Evolutionary conservation across 2,888 invertebrate genomes (phyloP), one percentile per base, ranked within the genome.

Genomic region (Seira sanloemensis): DNA sequence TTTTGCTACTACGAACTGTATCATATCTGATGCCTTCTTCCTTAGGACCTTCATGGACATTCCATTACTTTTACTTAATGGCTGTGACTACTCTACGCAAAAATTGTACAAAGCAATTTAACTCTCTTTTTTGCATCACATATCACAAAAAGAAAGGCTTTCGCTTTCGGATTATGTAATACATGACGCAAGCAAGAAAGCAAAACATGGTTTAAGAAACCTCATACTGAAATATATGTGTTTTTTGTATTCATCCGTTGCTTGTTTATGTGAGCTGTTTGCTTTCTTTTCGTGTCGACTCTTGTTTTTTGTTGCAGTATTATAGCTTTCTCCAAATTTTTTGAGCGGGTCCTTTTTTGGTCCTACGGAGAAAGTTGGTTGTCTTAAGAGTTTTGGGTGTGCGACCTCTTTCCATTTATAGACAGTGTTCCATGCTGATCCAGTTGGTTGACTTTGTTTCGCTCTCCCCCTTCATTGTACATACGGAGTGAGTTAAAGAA

Each of bases 371-470:
- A 54, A 50, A 50, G 23, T 67, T 21, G 66, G 66, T 12, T 66
- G 2, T 19, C 4, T 23, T 21, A 12, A 18, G 5, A n/a, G 5
- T 62, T n/a, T 62, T n/a, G 5, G 5, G 18, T 19, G 18, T 62
- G 12, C 24, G 19, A n/a, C 62, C 62, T 62, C 19, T 62, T n/a
- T n/a, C n/a, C 16, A 62, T 62, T 62, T 19, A 5, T 62, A 62
- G 18, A 62, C 16, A 5, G 5, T 62, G n/a, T n/a, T n/a, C n/a
- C n/a, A n/a, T 7, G 21, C 62, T 69, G 69, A 78, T 78, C 78
- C 78, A 78, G 78, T 72, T 72, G 65, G 78, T 78, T 78, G 78
- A 78, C 71, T 78, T 78, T 26, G 21, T 62, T 62, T 67, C 26
- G 7, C 1, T 5, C n/a, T n/a, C n/a, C n/a, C n/a, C n/a, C n/a